Evolutionary conservation across 2,888 invertebrate genomes (phyloP), one percentile per base, ranked within the genome.

Genomic region (Lapara coniferarum): DNA sequence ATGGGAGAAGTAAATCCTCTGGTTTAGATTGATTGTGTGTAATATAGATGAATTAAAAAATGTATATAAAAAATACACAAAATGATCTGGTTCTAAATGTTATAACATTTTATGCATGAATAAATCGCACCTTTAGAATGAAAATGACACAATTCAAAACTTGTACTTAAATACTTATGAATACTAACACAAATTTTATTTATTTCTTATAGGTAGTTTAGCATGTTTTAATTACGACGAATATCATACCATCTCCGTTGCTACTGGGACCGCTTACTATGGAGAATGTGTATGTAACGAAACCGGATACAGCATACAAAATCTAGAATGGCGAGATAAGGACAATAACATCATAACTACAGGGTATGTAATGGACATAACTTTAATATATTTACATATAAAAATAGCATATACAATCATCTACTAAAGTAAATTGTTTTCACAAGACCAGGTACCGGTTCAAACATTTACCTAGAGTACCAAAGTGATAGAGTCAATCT

Each of bases 401-500:
- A n/a, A n/a, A n/a, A n/a, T n/a, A n/a, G n/a, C n/a, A n/a, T n/a
- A 49, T 5, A 63, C 46, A 13, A 46, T 63, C 63, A 63, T 7
- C 79, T 79, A 82, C 83, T 87, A 85, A 89, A 88, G 77, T 83
- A 80, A 80, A 85, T 86, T 91, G 77, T 87, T 91, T 87, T 84
- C 78, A 89, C 82, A 93, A 93, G 93, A 91, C 90, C 88, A 93
- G 93, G 88, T 90, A 89, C 83, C 79, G 82, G 82, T 82, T 78
- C 85, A 73, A 87, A 84, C 71, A 80, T 89, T 63, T 90, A 84
- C 79, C 83, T 85, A 68, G 89, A 88, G 71, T 78, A 81, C 77
- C 77, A 80, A 57, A 76, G 77, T 49, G 74, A 82, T 16, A 82
- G 85, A 56, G 66, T 89, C 37, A 85, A 81, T 44, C 77, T 93